These are phyloP conservation scores for Tenthredo livida DNA, from an alignment of 2,888 invertebrate species.

Conservation along the genomic window DNA sequence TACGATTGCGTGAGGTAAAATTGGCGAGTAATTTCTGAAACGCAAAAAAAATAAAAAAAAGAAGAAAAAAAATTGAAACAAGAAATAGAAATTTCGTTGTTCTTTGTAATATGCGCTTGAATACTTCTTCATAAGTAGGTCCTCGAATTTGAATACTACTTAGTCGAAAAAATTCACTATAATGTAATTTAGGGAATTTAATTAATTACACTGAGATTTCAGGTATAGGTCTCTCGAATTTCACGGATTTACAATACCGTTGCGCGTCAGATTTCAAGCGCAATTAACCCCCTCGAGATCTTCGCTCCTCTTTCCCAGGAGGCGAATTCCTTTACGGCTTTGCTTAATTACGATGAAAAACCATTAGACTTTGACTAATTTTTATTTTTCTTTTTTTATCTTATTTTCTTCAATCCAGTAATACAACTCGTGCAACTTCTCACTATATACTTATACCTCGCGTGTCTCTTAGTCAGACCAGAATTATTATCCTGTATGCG, in stretches of 20 bases:
- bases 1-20: not conserved
- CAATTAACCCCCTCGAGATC: not conserved
- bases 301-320: not conserved
- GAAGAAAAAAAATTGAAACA: no score
- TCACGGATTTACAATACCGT: slow-evolving; percentile 6
- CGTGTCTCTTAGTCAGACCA: not conserved
- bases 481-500: not conserved
- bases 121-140: not conserved
- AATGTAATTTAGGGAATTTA: not conserved
- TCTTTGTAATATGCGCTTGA: no score
- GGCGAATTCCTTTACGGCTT: not conserved
- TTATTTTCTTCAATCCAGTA: not conserved
- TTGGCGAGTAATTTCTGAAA: not conserved
- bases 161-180: not conserved
- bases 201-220: not conserved
- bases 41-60: not conserved
- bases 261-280: not conserved
- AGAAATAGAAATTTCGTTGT: not conserved
- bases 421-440: not conserved
- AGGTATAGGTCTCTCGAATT: not conserved
- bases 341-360: not conserved
- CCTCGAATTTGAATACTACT: not conserved
- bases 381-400: not conserved
- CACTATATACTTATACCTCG: not conserved
- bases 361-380: not conserved